phyloP scores from a whole-genome alignment of 2,113 vertebrate species.

The Centrocercus urophasianus region DNA sequence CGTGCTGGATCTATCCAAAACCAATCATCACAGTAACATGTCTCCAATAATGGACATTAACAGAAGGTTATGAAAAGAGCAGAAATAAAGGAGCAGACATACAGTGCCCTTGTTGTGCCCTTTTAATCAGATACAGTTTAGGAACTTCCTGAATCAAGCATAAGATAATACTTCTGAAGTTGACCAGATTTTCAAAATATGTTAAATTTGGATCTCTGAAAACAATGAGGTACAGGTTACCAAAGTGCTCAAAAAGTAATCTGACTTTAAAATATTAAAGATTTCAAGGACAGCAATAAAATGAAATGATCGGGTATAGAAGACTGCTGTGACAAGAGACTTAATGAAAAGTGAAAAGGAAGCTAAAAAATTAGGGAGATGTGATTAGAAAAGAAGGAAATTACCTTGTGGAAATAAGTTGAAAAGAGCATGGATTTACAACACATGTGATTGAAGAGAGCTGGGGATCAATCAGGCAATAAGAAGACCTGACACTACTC shows the following conservation, averaged over 20 bases:
- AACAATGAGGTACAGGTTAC: background rate
- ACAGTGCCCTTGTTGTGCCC: rapidly evolving
- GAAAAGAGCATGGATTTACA: slow-evolving; percentile 26
- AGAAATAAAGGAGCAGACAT: background rate
- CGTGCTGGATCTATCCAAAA: background rate
- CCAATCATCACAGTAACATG: background rate
- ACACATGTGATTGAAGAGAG: background rate
- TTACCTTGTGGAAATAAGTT: slow-evolving; percentile 41
- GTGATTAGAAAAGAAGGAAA: slow-evolving; percentile 39
- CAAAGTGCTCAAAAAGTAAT: background rate
- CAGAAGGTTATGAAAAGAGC: background rate
- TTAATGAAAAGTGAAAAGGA: background rate
- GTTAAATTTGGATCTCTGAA: background rate
- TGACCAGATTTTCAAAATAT: background rate
- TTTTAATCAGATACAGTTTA: background rate
- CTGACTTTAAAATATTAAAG: background rate
- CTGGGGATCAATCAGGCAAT: background rate
- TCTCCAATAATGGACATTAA: background rate
- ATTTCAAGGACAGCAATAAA: slow-evolving; percentile 29
- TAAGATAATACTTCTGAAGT: background rate
- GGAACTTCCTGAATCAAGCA: background rate
- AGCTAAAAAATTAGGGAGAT: background rate
- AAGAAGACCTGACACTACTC: background rate
- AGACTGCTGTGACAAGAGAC: background rate
- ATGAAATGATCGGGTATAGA: background rate